phyloP scores from a whole-genome alignment of 37 sponge, comb jelly and placozoan genomes.

The Spongilla lacustris region DNA sequence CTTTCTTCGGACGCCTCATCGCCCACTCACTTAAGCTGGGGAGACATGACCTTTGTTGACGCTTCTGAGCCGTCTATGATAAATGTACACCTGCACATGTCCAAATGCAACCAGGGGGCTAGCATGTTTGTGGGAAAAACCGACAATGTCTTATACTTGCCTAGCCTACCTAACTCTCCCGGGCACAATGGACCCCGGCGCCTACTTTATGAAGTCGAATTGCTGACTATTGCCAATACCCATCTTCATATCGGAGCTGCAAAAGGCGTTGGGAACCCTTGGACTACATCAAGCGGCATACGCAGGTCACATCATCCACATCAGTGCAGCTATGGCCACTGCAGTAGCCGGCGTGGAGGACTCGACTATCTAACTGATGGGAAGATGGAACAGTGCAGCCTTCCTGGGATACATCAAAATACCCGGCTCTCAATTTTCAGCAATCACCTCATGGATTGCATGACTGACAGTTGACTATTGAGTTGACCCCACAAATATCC shows the following conservation, averaged over 20 bases:
- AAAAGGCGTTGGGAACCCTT: neutral
- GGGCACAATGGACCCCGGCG: neutral
- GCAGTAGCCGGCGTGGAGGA: neutral
- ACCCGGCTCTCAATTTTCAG: neutral
- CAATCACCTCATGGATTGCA: neutral
- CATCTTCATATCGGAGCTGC: neutral
- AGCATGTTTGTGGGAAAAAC: conserved; percentile 19
- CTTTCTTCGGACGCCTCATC: conserved; percentile 5
- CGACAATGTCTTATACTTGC: neutral
- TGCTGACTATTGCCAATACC: neutral
- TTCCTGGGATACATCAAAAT: neutral
- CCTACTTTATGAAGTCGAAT: conserved; percentile 8
- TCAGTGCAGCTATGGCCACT: neutral
- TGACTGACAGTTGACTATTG: neutral
- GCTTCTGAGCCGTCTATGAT: conserved; percentile 2
- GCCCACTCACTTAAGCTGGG: conserved; percentile 28
- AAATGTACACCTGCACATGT: conserved; percentile 5
- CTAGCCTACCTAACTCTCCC: conserved; percentile 11
- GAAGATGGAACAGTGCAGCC: conserved; percentile 13
- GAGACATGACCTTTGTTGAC: conserved; percentile 26
- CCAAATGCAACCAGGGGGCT: conserved; percentile 50
- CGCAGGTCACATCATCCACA: neutral
- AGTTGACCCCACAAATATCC: neutral
- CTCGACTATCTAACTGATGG: neutral
- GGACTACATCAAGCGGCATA: neutral